These are phyloP conservation scores for Charaxes varanes DNA, from an alignment of 1,140 invertebrate species.

Conservation along the genomic window DNA sequence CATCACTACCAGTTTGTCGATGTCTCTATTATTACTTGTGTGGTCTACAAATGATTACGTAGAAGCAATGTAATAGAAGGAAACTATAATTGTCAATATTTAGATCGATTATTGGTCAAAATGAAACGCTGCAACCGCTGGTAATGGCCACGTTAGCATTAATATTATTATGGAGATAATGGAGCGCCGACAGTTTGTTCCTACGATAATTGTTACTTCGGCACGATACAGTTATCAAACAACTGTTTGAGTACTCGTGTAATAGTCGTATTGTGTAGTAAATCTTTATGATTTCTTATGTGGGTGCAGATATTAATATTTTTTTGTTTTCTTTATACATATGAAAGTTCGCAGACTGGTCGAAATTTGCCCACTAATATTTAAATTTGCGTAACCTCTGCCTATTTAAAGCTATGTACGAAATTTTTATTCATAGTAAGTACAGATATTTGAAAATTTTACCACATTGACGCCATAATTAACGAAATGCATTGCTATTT, in stretches of 20 bases:
- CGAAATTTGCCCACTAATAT: too few species aligned
- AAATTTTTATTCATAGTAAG: too few species aligned
- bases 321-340: too few species aligned
- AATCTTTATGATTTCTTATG: background rate
- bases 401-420: too few species aligned
- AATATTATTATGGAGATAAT: constrained; percentile 48
- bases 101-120: constrained; percentile 57
- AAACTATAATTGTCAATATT: constrained; percentile 55
- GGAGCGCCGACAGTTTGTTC: constrained; percentile 46
- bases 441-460: too few species aligned
- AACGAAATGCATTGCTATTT: too few species aligned
- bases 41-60: constrained; percentile 59
- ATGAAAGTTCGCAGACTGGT: too few species aligned
- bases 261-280: background rate
- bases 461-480: too few species aligned
- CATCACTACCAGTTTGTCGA: too few species aligned
- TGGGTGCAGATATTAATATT: too few species aligned
- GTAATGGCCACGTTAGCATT: constrained; percentile 54
- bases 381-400: too few species aligned
- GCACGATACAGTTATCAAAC: background rate
- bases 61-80: constrained; percentile 45
- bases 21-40: constrained; percentile 66
- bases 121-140: constrained; percentile 48
- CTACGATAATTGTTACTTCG: constrained; percentile 19
- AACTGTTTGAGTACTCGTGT: too few species aligned